phyloP scores from a whole-genome alignment of 2,888 invertebrate genomes.

The Linyphia triangularis region DNA sequence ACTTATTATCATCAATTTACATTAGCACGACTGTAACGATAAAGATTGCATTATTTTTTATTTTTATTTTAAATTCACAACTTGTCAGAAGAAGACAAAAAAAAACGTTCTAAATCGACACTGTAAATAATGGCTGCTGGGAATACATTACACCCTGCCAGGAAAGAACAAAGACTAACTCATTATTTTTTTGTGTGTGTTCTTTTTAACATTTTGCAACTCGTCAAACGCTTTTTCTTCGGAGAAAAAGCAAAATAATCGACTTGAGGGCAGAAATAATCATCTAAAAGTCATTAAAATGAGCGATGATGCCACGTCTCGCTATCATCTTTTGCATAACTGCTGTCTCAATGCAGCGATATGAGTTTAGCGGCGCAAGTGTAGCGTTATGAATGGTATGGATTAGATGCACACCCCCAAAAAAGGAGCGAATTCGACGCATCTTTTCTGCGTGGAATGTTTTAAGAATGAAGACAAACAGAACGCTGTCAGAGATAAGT shows the following conservation, averaged over 20 bases:
- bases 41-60: conserved; percentile 43
- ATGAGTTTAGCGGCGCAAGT: conserved; percentile 6
- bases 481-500: conserved; percentile 32
- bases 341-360: conserved; percentile 15
- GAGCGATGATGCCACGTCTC: conserved; percentile 42
- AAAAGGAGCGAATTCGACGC: neutral
- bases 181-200: conserved; percentile 32
- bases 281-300: conserved; percentile 68
- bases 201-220: neutral
- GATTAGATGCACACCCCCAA: conserved; percentile 7
- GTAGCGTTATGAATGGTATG: conserved; percentile 54
- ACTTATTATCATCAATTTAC: conserved; percentile 59
- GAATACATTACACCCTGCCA: conserved; percentile 35
- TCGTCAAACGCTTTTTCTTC: conserved; percentile 17
- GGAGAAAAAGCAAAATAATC: conserved; percentile 37
- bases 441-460: conserved; percentile 7
- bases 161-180: conserved; percentile 41
- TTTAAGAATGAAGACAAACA: conserved; percentile 66
- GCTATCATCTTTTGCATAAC: conserved; percentile 52
- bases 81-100: conserved; percentile 1
- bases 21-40: conserved; percentile 19
- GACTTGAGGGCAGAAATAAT: conserved; percentile 48
- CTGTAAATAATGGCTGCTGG: conserved; percentile 47
- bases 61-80: conserved; percentile 4
- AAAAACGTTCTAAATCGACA: conserved; percentile 22